Conservation (phyloP, 2,888 invertebrate species). For the Dione vanillae region DNA sequence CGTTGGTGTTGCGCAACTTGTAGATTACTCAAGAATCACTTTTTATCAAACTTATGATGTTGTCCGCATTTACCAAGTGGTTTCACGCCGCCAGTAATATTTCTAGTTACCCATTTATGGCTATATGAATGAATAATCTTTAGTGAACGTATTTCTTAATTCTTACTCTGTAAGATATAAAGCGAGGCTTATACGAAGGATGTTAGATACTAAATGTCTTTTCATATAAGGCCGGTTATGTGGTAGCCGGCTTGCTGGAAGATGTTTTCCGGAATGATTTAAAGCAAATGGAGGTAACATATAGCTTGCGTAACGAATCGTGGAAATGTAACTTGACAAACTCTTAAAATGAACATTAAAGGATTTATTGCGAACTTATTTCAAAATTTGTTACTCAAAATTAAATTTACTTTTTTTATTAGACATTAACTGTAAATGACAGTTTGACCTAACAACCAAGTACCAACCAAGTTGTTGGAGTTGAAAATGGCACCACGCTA, state of each 20-base stretch:
- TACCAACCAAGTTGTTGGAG: no score
- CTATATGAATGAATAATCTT: slow-evolving; percentile 65
- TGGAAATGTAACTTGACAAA: slow-evolving; percentile 26
- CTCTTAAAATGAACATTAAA: slow-evolving; percentile 27
- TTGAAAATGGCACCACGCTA: no score
- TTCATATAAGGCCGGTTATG: slow-evolving; percentile 46
- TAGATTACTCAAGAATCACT: slow-evolving; percentile 34
- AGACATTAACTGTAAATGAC: no score
- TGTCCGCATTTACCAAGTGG: slow-evolving; percentile 66
- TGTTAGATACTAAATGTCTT: slow-evolving; percentile 42
- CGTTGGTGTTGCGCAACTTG: slow-evolving; percentile 24
- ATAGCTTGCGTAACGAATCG: slow-evolving; percentile 31
- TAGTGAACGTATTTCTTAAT: slow-evolving; percentile 43
- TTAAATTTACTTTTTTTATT: no score
- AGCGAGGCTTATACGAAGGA: slow-evolving; percentile 44
- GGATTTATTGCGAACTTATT: slow-evolving; percentile 30
- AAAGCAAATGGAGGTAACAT: slow-evolving; percentile 43
- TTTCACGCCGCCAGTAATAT: slow-evolving; percentile 55
- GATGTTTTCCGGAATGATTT: slow-evolving; percentile 47
- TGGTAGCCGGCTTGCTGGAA: slow-evolving; percentile 40
- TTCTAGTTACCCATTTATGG: slow-evolving; percentile 64
- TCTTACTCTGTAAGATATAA: slow-evolving; percentile 46
- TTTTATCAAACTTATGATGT: slow-evolving; percentile 60
- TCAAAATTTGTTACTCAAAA: slow-evolving; percentile 2
- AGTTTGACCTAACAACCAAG: no score